Conservation (phyloP, 2,113 vertebrate genomes). For the Clupea harengus region DNA sequence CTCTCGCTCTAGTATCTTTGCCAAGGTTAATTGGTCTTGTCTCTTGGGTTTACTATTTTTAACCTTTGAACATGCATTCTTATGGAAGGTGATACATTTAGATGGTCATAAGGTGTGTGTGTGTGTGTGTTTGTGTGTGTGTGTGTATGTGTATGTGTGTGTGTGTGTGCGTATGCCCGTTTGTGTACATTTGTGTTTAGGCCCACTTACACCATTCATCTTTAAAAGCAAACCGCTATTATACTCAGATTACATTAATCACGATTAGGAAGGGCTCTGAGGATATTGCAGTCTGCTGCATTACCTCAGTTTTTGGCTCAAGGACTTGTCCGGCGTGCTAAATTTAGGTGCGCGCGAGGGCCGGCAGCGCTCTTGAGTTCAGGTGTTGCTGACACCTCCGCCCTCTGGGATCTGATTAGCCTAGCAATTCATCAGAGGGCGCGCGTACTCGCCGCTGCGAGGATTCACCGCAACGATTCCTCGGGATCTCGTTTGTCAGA, state of each 20-base stretch:
- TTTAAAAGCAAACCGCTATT: not conserved
- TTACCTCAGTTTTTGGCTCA: not conserved
- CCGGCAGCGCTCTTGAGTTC: constrained; percentile 13
- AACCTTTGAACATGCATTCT: constrained; percentile 6
- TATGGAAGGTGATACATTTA: not conserved
- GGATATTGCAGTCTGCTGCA: not conserved
- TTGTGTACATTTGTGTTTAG: not conserved
- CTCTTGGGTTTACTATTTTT: not conserved
- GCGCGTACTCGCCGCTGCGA: not conserved
- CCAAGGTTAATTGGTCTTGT: constrained; percentile 15
- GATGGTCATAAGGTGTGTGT: constrained; percentile 1
- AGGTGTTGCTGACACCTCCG: constrained; percentile 20
- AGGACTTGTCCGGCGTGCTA: constrained; percentile 25
- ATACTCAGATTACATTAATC: not conserved
- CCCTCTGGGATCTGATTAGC: constrained; percentile 35
- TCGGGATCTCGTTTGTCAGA: constrained; percentile 23
- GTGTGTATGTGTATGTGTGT: not conserved
- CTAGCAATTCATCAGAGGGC: constrained; percentile 28
- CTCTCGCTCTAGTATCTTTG: constrained; percentile 10
- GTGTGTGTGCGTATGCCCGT: not conserved
- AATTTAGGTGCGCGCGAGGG: constrained; percentile 27
- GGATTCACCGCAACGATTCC: constrained; percentile 14
- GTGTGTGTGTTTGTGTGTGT: not conserved
- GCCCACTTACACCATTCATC: not conserved
- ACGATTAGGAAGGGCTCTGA: not conserved